These are phyloP conservation scores for Lipophrys pholis DNA, from an alignment of 2,113 vertebrate genomes.

Conservation along the genomic window DNA sequence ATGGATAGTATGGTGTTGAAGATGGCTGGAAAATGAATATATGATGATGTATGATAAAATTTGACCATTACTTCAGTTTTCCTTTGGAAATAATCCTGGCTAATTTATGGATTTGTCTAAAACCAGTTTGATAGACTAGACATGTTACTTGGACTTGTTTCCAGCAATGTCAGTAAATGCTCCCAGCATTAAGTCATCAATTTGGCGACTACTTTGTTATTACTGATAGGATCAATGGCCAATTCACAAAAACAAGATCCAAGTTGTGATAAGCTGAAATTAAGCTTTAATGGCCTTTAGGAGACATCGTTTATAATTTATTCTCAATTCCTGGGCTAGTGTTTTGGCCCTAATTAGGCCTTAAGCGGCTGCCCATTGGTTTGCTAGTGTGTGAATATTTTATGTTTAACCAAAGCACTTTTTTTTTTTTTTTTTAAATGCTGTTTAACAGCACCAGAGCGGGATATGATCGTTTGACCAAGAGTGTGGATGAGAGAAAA, in stretches of 20 bases:
- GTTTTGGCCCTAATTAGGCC: conserved; percentile 61
- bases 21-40: too few species aligned
- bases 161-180: background rate
- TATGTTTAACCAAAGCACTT: conserved; percentile 4
- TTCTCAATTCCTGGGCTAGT: conserved; percentile 54
- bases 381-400: conserved; percentile 44
- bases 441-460: conserved; percentile 22
- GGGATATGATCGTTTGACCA: background rate
- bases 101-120: background rate
- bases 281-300: conserved; percentile 67
- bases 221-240: background rate
- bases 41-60: too few species aligned
- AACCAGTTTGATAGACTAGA: background rate
- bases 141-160: background rate
- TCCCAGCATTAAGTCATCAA: background rate
- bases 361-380: conserved; percentile 55
- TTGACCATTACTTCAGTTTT: background rate
- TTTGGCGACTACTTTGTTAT: background rate
- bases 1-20: too few species aligned
- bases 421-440: too few species aligned
- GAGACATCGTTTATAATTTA: conserved; percentile 73
- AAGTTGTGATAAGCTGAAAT: background rate
- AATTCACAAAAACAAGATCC: background rate
- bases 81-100: background rate
- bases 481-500: background rate